Conservation (phyloP, 1,140 invertebrate genomes). For the Thaumetopoea pityocampa region DNA sequence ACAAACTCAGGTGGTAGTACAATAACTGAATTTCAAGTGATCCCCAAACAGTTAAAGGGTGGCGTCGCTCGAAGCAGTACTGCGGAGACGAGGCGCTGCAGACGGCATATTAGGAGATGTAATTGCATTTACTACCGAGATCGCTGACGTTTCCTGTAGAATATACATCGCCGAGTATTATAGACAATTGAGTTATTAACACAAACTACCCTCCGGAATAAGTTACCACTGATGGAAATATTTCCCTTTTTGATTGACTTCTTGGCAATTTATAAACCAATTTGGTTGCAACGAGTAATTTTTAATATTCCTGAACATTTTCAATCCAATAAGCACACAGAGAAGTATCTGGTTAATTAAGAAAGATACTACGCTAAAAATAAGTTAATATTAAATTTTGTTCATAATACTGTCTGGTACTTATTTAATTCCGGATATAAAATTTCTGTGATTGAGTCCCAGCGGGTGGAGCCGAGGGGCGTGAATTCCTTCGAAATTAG, state of each 20-base stretch:
- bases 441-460: conserved; percentile 77
- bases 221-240: conserved; percentile 61
- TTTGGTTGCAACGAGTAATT: conserved; percentile 16
- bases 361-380: conserved; percentile 52
- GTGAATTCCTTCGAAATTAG: conserved; percentile 78
- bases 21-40: conserved; percentile 55
- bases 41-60: conserved; percentile 60
- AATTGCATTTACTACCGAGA: conserved; percentile 72
- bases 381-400: conserved; percentile 71
- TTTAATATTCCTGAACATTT: conserved; percentile 14
- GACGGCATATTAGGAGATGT: conserved; percentile 70
- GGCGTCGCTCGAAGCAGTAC: conserved; percentile 34
- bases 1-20: conserved; percentile 42
- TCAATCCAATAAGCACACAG: conserved; percentile 39
- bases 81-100: conserved; percentile 38
- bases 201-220: conserved; percentile 66
- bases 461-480: conserved; percentile 70
- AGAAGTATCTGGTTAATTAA: conserved; percentile 59
- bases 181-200: conserved; percentile 71
- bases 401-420: conserved; percentile 68
- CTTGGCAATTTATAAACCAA: conserved; percentile 35
- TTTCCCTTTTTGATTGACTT: conserved; percentile 54
- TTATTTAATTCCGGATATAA: conserved; percentile 78
- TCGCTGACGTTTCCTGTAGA: conserved; percentile 62
- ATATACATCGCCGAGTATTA: conserved; percentile 58